These are phyloP conservation scores for Sus scrofa DNA, from an alignment of 2,113 vertebrate species.

Conservation along the genomic window DNA sequence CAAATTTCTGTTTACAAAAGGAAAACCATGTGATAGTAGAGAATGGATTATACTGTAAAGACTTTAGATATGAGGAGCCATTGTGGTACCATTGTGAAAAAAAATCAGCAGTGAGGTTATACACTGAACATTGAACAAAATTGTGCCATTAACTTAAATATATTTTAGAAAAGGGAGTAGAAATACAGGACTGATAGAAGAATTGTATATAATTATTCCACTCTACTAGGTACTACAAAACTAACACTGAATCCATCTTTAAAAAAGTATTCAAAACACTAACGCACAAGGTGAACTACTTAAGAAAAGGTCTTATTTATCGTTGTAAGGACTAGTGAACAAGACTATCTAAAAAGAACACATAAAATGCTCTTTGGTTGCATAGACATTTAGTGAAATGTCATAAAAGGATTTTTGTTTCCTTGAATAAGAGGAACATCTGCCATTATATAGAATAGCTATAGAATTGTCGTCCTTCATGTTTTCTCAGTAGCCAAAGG, in stretches of 20 bases:
- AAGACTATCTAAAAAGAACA: conserved; percentile 36
- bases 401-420: conserved; percentile 47
- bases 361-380: conserved; percentile 28
- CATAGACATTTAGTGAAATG: conserved; percentile 40
- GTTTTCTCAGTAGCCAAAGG: conserved; percentile 68
- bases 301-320: conserved; percentile 28
- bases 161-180: background rate
- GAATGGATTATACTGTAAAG: background rate
- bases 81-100: background rate
- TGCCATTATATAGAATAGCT: conserved; percentile 58
- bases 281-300: background rate
- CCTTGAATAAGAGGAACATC: conserved; percentile 44
- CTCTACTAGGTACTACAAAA: background rate
- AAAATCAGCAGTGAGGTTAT: background rate
- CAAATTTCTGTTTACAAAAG: conserved; percentile 65
- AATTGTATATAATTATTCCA: background rate
- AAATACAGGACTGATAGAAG: background rate
- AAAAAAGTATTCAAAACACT: background rate
- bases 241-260: background rate
- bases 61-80: background rate
- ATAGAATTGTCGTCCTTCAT: conserved; percentile 56
- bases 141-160: conserved; percentile 28
- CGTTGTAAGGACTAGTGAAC: conserved; percentile 29
- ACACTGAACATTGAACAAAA: background rate
- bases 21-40: conserved; percentile 18